Evolutionary conservation across 2,888 invertebrate genomes (phyloP), one percentile per base, ranked within the genome.

Genomic region (Esperia sulphurella): DNA sequence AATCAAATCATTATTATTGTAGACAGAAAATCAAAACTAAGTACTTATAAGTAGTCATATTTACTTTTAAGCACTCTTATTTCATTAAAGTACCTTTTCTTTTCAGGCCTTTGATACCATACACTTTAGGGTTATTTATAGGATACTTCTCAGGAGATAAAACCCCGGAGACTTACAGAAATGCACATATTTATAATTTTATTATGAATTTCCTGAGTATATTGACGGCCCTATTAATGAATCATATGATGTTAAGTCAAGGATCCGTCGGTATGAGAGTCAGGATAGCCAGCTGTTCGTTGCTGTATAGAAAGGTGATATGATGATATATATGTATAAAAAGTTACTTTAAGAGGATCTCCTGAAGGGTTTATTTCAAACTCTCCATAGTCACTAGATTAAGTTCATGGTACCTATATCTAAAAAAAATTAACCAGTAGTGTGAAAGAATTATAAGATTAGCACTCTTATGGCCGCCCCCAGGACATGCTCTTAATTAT

Each of bases 251-350:
- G 48, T 71, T 93, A 55, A 85, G 89, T 31, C 90, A 91, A 64
- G 83, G 90, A 58, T 91, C 93, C 57, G 90, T 95, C 41, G 96
- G 96, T 43, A 95, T 95, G 95, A 84, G 93, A 69, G 89, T 95
- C 47, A 83, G 96, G 61, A 91, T 96, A 46, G 95, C 96, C 0
- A 92, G 93, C 62, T 95, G 95, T 68, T 94, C 95, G 0, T 75
- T 97, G n/a, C 76, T 97, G 53, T 96, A 95, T 71, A 92, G 95
- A 87, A 97, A 97, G 92, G 96, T 95, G 63, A 37, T n/a, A 33
- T 61, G 13, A 33, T 38, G 7, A 13, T 38, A 5, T 35, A 35
- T n/a, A n/a, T n/a, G n/a, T n/a, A n/a, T n/a, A n/a, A n/a, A n/a
- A n/a, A n/a, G n/a, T n/a, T n/a, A n/a, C n/a, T n/a, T n/a, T n/a